Evolutionary conservation across 1,140 invertebrate species (phyloP).

Genomic region (Procambarus virginalis): DNA sequence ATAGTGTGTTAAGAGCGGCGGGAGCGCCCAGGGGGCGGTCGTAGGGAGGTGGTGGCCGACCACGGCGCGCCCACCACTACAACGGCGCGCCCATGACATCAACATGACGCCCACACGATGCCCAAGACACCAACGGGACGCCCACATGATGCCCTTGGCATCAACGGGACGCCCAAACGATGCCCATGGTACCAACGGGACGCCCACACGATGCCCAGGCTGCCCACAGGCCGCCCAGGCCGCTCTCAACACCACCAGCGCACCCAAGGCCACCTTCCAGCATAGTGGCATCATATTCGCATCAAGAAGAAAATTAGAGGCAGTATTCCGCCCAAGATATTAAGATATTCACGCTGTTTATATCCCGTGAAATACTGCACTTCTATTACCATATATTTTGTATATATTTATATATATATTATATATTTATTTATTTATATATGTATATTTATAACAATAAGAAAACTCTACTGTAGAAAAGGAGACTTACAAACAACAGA

Average conservation of each 20-base stretch:
- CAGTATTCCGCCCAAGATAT: background rate
- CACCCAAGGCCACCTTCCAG: background rate
- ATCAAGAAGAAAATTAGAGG: background rate
- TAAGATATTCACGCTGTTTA: constrained; percentile 6
- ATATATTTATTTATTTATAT: constrained; percentile 25
- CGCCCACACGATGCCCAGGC: too few relatives aligned
- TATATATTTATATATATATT: constrained; percentile 31
- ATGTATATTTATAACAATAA: constrained; percentile 36
- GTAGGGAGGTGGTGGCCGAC: too few relatives aligned
- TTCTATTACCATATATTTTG: constrained; percentile 24
- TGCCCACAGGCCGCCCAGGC: too few relatives aligned
- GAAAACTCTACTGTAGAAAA: constrained; percentile 45
- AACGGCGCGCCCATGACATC: too few relatives aligned
- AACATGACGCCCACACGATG: too few relatives aligned
- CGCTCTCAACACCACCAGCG: background rate
- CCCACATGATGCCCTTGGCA: too few relatives aligned
- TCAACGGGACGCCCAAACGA: too few relatives aligned
- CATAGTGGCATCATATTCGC: background rate
- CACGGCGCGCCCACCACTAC: too few relatives aligned
- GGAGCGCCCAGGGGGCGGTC: background rate
- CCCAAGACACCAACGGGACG: too few relatives aligned
- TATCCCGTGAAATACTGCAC: constrained; percentile 10
- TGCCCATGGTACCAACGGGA: too few relatives aligned
- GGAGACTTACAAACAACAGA: constrained; percentile 38
- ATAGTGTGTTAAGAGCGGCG: background rate